Evolutionary conservation across 2,888 invertebrate genomes (phyloP).

Genomic region (Drosophila niveifrons): DNA sequence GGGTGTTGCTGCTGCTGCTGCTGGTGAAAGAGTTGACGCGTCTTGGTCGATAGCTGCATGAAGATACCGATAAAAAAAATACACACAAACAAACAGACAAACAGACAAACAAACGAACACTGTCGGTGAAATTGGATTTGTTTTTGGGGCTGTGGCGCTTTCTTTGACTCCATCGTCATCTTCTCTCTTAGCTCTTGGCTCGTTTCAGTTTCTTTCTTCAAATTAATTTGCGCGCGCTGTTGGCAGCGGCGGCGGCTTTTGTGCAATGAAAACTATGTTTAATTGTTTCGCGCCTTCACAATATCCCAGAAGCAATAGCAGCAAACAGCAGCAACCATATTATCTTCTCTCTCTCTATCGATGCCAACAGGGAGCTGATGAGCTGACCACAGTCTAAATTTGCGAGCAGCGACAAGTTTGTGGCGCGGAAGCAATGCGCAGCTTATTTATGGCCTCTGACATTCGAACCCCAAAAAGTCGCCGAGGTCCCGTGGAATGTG

Average conservation of each 20-base stretch:
- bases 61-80: conserved; percentile 66
- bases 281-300: conserved; percentile 78
- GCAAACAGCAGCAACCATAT: conserved; percentile 29
- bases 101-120: conserved; percentile 15
- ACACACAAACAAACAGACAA: conserved; percentile 42
- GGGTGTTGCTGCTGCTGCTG: conserved; percentile 63
- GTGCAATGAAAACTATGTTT: conserved; percentile 82
- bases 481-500: conserved; percentile 60
- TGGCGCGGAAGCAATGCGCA: conserved; percentile 51
- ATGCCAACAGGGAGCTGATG: conserved; percentile 31
- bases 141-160: conserved; percentile 77
- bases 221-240: conserved; percentile 71
- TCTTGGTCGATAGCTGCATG: conserved; percentile 54
- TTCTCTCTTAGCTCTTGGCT: conserved; percentile 1
- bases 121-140: conserved; percentile 77
- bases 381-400: conserved; percentile 30
- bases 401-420: conserved; percentile 37
- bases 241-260: conserved; percentile 74
- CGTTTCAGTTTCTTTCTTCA: conserved; percentile 33
- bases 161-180: conserved; percentile 52
- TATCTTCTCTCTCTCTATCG: no score
- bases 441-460: conserved; percentile 79
- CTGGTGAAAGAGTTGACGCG: conserved; percentile 72
- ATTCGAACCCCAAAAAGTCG: conserved; percentile 57
- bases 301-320: conserved; percentile 50